Evolutionary conservation across 2,888 invertebrate species (phyloP).

Genomic region (Nemotelus nigrinus): DNA sequence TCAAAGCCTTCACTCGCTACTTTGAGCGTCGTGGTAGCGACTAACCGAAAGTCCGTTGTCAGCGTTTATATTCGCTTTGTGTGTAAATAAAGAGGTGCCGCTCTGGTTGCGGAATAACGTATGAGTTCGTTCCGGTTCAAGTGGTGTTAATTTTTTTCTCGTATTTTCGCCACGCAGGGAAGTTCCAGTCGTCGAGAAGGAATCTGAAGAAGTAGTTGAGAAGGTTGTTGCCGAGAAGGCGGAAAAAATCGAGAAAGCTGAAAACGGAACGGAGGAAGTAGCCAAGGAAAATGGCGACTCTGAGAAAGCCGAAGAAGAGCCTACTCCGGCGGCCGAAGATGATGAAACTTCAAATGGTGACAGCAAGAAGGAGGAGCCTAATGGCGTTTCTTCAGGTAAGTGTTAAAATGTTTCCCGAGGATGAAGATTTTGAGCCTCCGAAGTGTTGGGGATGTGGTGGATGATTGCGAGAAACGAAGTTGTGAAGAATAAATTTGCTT

Average conservation of each 20-base stretch:
- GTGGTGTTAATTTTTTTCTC: too few species aligned
- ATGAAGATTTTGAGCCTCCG: neutral
- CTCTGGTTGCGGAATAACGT: too few species aligned
- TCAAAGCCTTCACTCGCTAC: too few species aligned
- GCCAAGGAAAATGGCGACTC: conserved; percentile 53
- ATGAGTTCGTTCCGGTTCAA: too few species aligned
- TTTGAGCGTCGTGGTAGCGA: too few species aligned
- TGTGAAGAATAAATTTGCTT: too few species aligned
- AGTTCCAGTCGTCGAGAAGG: conserved; percentile 63
- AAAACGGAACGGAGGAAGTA: conserved; percentile 57
- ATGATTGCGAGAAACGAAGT: too few species aligned
- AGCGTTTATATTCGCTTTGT: too few species aligned
- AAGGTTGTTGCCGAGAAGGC: conserved; percentile 56
- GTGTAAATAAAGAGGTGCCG: too few species aligned
- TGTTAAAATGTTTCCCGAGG: neutral
- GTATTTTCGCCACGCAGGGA: conserved; percentile 55
- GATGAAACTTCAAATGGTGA: conserved; percentile 54
- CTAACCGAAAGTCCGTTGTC: too few species aligned
- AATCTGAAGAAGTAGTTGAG: conserved; percentile 60
- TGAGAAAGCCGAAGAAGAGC: conserved; percentile 53
- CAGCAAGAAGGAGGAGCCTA: conserved; percentile 56
- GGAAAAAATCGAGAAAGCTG: conserved; percentile 44
- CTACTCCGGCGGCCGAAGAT: conserved; percentile 54
- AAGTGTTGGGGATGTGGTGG: too few species aligned
- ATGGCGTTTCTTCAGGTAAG: conserved; percentile 63